Percentiles rank a stretch among this genome's conserved stretches.
Conservation (phyloP, 1,140 invertebrate genomes). For the Eueides isabella region DNA sequence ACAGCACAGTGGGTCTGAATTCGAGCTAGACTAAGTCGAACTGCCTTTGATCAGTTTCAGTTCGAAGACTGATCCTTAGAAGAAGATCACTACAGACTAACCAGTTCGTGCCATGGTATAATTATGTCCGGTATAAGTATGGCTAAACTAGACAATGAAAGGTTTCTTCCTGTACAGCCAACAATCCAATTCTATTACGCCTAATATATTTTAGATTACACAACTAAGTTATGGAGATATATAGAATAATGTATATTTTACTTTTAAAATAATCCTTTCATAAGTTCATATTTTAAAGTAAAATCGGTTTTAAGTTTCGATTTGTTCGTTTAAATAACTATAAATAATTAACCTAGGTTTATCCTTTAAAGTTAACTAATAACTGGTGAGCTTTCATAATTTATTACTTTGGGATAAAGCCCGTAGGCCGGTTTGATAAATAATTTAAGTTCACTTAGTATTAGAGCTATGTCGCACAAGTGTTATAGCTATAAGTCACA, state of each 20-base stretch:
- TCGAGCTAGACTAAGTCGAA: too few species aligned
- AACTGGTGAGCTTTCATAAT: slow-evolving; percentile 2
- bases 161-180: too few species aligned
- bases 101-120: too few species aligned
- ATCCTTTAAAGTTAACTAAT: slow-evolving; percentile 8
- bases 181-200: too few species aligned
- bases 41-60: too few species aligned
- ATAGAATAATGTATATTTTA: not conserved
- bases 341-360: slow-evolving; percentile 3
- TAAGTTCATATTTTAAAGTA: not conserved
- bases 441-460: slow-evolving; percentile 1
- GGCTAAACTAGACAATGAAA: too few species aligned
- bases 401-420: not conserved
- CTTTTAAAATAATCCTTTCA: not conserved
- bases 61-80: too few species aligned
- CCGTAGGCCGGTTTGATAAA: slow-evolving; percentile 9
- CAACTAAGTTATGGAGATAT: too few species aligned
- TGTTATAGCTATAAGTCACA: not conserved
- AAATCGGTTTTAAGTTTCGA: not conserved
- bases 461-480: not conserved
- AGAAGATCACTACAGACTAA: too few species aligned
- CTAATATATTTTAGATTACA: too few species aligned
- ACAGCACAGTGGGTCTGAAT: too few species aligned
- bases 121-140: too few species aligned
- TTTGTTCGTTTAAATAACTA: not conserved